Evolutionary conservation across 1,140 invertebrate genomes (phyloP).

Genomic region (Scylla paramamosain): DNA sequence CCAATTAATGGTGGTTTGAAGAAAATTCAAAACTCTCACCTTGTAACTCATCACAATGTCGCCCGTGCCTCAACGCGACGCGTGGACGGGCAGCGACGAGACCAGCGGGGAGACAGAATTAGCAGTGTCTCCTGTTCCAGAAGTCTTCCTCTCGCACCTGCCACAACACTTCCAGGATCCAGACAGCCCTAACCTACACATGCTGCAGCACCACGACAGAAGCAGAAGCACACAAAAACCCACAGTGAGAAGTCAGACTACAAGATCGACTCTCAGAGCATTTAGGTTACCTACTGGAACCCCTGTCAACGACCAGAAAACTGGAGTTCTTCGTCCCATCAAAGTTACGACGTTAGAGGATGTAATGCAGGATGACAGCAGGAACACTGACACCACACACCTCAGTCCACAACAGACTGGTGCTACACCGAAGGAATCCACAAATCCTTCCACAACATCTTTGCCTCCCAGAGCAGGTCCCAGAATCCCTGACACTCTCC

Average conservation of each 20-base stretch:
- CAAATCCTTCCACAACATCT: neutral
- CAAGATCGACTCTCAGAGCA: constrained; percentile 45
- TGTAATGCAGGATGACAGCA: neutral
- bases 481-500: neutral
- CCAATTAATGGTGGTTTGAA: neutral
- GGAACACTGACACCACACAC: neutral
- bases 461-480: neutral
- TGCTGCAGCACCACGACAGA: constrained; percentile 33
- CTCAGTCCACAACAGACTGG: neutral
- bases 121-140: neutral
- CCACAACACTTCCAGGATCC: constrained; percentile 58
- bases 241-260: neutral
- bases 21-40: neutral
- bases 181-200: constrained; percentile 64
- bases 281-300: neutral
- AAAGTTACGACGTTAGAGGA: neutral
- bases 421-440: neutral
- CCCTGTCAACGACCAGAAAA: neutral
- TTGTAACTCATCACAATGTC: neutral
- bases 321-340: neutral
- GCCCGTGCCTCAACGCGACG: constrained; percentile 31
- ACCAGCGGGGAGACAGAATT: neutral
- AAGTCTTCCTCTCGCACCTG: constrained; percentile 61
- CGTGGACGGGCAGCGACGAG: constrained; percentile 29
- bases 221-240: neutral